Evolutionary conservation across 2,888 invertebrate species (phyloP).

Genomic region (Rhagonycha fulva): DNA sequence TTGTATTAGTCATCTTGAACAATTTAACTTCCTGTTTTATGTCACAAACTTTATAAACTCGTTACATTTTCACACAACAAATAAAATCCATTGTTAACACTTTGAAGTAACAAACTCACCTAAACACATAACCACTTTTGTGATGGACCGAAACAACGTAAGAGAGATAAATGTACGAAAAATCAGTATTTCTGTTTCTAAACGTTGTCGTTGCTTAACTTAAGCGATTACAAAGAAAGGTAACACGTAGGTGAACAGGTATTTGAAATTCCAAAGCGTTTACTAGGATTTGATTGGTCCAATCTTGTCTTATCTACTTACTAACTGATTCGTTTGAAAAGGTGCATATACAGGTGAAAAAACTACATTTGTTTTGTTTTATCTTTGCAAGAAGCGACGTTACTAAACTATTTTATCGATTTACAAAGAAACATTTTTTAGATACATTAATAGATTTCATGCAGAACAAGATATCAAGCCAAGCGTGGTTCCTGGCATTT

Average conservation of each 20-base stretch:
- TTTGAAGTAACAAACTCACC: not conserved
- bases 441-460: not conserved
- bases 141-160: not conserved
- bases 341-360: not conserved
- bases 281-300: slow-evolving; percentile 27
- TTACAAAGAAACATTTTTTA: not conserved
- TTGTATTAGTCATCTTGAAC: slow-evolving; percentile 1
- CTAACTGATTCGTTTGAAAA: not conserved
- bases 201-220: slow-evolving; percentile 23
- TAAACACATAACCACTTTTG: not conserved
- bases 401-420: not conserved
- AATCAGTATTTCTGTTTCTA: not conserved
- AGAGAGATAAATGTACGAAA: slow-evolving; percentile 1
- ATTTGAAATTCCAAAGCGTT: slow-evolving; percentile 34
- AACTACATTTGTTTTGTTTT: not conserved
- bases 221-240: slow-evolving; percentile 27
- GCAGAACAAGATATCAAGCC: not conserved
- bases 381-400: not conserved
- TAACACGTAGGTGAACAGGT: slow-evolving; percentile 38
- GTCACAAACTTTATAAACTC: not conserved
- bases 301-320: slow-evolving; percentile 6
- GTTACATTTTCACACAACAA: not conserved
- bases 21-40: not conserved
- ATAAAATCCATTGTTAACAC: not conserved
- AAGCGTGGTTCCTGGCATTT: not conserved